Conservation (phyloP, 2,888 invertebrate species). For the Meiosimyza decipiens region DNA sequence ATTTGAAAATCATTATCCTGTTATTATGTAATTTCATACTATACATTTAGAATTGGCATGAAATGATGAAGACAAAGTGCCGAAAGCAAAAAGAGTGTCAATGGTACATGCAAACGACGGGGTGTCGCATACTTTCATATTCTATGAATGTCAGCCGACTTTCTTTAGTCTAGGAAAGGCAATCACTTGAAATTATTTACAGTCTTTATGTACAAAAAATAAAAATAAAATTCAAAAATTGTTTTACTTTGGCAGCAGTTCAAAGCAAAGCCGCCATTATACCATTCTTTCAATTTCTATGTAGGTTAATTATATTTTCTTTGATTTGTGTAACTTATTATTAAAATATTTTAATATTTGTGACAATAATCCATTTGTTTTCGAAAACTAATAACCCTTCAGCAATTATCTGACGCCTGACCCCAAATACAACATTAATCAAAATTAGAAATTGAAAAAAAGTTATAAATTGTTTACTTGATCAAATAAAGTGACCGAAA, state of each 20-base stretch:
- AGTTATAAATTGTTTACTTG: too few relatives aligned
- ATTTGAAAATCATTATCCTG: conserved; percentile 41
- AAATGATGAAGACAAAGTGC: not conserved
- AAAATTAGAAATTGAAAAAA: too few relatives aligned
- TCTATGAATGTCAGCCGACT: conserved; percentile 2
- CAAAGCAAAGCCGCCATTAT: too few relatives aligned
- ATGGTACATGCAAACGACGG: not conserved
- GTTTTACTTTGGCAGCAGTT: too few relatives aligned
- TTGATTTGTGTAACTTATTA: too few relatives aligned
- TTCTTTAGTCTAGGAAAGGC: conserved; percentile 17
- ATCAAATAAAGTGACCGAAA: too few relatives aligned
- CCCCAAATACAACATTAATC: too few relatives aligned
- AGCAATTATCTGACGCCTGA: too few relatives aligned
- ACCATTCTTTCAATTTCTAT: not conserved
- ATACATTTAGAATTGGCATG: conserved; percentile 34
- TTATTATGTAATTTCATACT: conserved; percentile 58
- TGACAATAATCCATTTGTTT: too few relatives aligned
- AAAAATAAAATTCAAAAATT: not conserved
- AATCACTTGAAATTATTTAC: conserved; percentile 42
- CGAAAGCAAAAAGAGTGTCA: not conserved
- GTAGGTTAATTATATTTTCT: not conserved
- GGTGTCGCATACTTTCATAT: not conserved
- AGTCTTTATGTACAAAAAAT: too few relatives aligned
- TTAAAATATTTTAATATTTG: too few relatives aligned
- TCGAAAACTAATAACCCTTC: too few relatives aligned